Conservation (phyloP, 2,113 vertebrate species). For the Pelecanus crispus region DNA sequence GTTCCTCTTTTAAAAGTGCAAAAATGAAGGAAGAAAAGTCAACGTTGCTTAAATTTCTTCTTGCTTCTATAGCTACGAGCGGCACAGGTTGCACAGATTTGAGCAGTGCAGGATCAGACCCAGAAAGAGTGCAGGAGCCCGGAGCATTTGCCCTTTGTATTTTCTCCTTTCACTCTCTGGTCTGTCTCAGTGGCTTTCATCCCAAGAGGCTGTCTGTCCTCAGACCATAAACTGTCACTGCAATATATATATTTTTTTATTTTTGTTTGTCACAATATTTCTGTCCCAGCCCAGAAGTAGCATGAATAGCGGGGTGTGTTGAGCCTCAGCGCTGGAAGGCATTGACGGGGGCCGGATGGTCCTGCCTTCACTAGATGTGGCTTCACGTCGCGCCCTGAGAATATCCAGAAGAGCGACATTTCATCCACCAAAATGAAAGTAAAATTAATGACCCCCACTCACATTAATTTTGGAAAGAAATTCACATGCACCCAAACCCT, state of each 20-base stretch:
- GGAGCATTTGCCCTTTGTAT: accelerated
- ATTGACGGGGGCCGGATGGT: accelerated
- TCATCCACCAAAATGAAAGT: constrained; percentile 2
- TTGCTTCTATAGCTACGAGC: neutral
- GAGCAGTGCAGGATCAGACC: neutral
- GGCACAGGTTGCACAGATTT: neutral
- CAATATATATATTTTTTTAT: neutral
- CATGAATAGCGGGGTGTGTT: neutral
- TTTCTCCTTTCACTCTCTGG: neutral
- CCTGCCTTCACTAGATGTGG: neutral
- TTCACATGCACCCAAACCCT: neutral
- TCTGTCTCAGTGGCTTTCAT: neutral
- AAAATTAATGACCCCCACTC: constrained; percentile 9
- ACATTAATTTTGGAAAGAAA: constrained; percentile 13
- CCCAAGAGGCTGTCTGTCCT: neutral
- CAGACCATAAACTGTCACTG: neutral
- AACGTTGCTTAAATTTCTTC: neutral
- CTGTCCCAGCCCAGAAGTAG: neutral
- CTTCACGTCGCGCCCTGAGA: neutral
- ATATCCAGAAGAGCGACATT: neutral
- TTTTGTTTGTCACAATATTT: neutral
- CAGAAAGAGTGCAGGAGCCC: neutral
- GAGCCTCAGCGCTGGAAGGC: neutral
- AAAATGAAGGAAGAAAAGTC: neutral
- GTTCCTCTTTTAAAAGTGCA: neutral